phyloP scores from a whole-genome alignment of 2,113 vertebrate genomes.

The Ptilonorhynchus violaceus region DNA sequence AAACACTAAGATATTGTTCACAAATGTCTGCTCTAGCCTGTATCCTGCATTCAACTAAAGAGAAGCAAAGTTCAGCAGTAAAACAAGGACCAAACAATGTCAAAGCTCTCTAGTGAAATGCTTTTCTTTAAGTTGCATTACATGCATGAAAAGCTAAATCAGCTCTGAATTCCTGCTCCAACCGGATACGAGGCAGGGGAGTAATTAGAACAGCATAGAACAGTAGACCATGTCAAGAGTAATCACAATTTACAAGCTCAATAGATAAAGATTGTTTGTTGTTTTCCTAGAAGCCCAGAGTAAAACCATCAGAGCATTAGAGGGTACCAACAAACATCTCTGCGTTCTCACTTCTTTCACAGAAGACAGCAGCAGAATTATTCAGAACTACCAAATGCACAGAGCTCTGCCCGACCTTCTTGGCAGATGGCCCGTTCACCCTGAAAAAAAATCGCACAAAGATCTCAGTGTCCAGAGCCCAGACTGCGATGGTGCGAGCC shows the following conservation, averaged over 20 bases:
- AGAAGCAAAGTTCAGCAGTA: conserved; percentile 57
- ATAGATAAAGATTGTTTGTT: conserved; percentile 28
- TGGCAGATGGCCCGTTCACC: conserved; percentile 35
- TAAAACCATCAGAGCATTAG: background rate
- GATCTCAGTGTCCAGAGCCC: conserved; percentile 45
- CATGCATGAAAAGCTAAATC: conserved; percentile 35
- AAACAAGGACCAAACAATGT: conserved; percentile 52
- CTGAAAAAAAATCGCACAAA: conserved; percentile 19
- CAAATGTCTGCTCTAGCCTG: conserved; percentile 43
- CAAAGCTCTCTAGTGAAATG: conserved; percentile 50
- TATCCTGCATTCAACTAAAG: conserved; percentile 36
- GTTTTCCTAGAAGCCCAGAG: background rate
- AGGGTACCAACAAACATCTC: background rate
- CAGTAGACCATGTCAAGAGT: conserved; percentile 21
- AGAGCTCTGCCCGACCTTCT: background rate
- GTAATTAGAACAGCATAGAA: conserved; percentile 51
- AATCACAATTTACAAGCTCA: conserved; percentile 49
- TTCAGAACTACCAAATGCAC: background rate
- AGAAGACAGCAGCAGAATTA: conserved; percentile 25
- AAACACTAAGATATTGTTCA: conserved; percentile 31
- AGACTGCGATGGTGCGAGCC: background rate
- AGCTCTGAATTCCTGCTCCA: conserved; percentile 34
- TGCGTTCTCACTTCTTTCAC: background rate
- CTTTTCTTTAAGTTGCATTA: conserved; percentile 37
- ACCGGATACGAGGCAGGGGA: conserved; percentile 29